Evolutionary conservation across 2,888 invertebrate genomes (phyloP).

Genomic region (Frankliniella fusca): DNA sequence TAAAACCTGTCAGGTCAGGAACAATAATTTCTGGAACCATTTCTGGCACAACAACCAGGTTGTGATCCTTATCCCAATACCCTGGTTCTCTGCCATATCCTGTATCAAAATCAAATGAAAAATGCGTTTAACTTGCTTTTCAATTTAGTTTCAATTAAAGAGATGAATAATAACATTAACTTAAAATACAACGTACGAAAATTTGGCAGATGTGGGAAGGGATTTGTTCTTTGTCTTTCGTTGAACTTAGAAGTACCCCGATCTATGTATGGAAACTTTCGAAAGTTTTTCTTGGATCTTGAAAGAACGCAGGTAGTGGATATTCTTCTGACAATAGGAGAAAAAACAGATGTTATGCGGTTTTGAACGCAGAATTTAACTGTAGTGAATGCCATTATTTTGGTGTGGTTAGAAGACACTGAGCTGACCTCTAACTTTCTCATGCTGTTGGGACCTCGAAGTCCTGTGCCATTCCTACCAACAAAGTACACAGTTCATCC

Average conservation of each 20-base stretch:
- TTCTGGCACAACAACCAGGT: conserved; percentile 68
- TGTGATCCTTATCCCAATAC: conserved; percentile 50
- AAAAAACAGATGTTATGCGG: neutral
- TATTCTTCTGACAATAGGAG: neutral
- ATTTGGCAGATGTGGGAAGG: conserved; percentile 61
- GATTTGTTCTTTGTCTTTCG: conserved; percentile 53
- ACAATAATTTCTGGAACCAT: conserved; percentile 90
- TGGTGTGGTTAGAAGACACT: neutral
- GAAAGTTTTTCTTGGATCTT: conserved; percentile 73
- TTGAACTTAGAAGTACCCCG: conserved; percentile 67
- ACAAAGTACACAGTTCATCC: neutral
- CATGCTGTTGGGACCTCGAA: neutral
- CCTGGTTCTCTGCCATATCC: conserved; percentile 67
- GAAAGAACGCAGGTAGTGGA: conserved; percentile 39
- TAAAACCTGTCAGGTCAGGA: conserved; percentile 77
- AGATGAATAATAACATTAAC: conserved; percentile 20
- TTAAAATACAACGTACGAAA: conserved; percentile 51
- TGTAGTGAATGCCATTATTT: neutral
- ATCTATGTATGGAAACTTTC: conserved; percentile 70
- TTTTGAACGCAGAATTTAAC: neutral
- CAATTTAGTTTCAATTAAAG: conserved; percentile 24
- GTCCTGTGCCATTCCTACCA: neutral
- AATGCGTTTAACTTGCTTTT: conserved; percentile 23
- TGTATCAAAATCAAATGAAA: conserved; percentile 42
- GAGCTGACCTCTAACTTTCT: neutral